phyloP scores from a whole-genome alignment of 1,140 invertebrate genomes.

The Popillia japonica region DNA sequence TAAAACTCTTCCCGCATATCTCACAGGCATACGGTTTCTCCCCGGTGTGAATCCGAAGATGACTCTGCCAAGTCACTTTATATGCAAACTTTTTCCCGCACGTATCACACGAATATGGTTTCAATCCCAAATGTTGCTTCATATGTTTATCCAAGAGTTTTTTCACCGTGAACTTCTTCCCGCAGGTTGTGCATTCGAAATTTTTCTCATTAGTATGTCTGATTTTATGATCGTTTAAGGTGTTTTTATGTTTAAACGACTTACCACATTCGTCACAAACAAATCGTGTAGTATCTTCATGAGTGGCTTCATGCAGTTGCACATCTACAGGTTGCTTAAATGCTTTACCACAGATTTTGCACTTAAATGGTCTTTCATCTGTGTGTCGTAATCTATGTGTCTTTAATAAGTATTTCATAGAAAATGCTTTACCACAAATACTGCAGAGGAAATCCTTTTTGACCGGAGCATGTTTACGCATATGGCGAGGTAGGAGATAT shows the following conservation, averaged over 20 bases:
- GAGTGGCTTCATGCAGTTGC: conserved; percentile 54
- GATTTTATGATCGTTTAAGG: not conserved
- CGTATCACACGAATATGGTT: not conserved
- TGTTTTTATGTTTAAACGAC: not conserved
- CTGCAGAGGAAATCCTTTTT: conserved; percentile 50
- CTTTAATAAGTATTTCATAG: conserved; percentile 41
- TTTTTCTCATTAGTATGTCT: not conserved
- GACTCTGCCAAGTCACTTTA: conserved; percentile 46
- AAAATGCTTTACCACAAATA: conserved; percentile 48
- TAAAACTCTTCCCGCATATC: conserved; percentile 73
- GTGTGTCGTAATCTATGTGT: conserved; percentile 39
- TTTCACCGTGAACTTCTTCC: not conserved
- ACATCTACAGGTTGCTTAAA: conserved; percentile 25
- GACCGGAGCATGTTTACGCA: conserved; percentile 38
- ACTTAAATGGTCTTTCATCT: not conserved
- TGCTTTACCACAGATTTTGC: not conserved
- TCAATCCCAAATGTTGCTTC: not conserved
- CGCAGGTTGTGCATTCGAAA: not conserved
- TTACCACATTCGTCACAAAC: conserved; percentile 41
- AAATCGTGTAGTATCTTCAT: conserved; percentile 48
- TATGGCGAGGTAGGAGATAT: not conserved
- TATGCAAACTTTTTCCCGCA: conserved; percentile 19
- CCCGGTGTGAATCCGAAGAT: conserved; percentile 55
- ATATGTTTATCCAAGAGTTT: conserved; percentile 6
- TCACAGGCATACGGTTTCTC: conserved; percentile 49